Conservation (phyloP, 2,113 vertebrate genomes). For the Eclectus roratus region DNA sequence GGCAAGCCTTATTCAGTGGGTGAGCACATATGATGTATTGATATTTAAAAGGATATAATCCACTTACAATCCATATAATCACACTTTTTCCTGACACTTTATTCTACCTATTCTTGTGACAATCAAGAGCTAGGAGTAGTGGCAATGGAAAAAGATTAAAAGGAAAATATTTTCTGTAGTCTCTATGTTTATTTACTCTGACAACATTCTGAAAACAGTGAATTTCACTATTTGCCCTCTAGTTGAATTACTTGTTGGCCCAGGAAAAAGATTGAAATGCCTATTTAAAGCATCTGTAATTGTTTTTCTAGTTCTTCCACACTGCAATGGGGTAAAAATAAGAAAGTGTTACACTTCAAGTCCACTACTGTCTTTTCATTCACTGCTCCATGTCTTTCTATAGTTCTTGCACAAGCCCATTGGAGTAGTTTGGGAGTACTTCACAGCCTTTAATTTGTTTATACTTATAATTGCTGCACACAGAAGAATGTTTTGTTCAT, state of each 20-base stretch:
- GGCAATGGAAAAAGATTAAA: background rate
- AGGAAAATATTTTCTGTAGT: background rate
- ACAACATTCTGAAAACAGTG: background rate
- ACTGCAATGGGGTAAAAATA: background rate
- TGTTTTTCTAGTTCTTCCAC: background rate
- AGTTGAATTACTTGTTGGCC: background rate
- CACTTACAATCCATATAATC: background rate
- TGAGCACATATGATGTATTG: background rate
- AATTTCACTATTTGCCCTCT: background rate
- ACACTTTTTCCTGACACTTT: background rate
- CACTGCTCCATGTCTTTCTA: background rate
- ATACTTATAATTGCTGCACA: background rate
- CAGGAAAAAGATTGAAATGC: background rate
- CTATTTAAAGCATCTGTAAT: background rate
- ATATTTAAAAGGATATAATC: constrained; percentile 25
- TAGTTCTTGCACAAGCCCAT: background rate
- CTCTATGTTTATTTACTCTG: background rate
- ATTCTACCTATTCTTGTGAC: background rate
- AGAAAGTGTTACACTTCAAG: background rate
- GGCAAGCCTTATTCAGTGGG: background rate
- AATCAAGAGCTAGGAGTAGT: background rate
- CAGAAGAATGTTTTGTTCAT: background rate
- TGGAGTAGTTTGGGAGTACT: background rate
- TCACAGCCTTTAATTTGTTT: background rate
- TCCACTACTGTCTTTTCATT: background rate